phyloP scores from a whole-genome alignment of 1,140 invertebrate species.

The Drosophila persimilis region DNA sequence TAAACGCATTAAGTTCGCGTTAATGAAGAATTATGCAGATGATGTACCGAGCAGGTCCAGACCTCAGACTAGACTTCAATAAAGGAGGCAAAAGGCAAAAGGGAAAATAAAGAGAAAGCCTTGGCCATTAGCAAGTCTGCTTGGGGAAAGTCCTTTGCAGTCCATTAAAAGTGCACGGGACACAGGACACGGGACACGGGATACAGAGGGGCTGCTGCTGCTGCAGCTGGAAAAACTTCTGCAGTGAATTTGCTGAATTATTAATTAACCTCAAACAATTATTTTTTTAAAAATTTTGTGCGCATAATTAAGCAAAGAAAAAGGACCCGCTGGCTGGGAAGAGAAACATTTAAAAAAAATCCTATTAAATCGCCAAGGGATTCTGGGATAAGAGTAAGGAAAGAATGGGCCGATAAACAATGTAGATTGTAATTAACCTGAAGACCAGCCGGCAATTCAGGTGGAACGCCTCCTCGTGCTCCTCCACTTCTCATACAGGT shows the following conservation, averaged over 20 bases:
- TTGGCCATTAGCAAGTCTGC: slow-evolving; percentile 67
- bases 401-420: slow-evolving; percentile 62
- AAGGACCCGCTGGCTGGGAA: background rate
- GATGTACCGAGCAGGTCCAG: slow-evolving; percentile 17
- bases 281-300: slow-evolving; percentile 53
- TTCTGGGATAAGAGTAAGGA: background rate
- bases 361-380: slow-evolving; percentile 46
- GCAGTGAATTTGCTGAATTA: slow-evolving; percentile 73
- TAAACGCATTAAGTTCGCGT: slow-evolving; percentile 70
- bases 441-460: slow-evolving; percentile 24
- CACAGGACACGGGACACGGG: slow-evolving; percentile 9
- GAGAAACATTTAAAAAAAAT: slow-evolving; percentile 57
- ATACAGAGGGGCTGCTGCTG: background rate
- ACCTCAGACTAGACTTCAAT: slow-evolving; percentile 69
- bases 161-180: slow-evolving; percentile 72
- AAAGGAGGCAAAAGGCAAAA: slow-evolving; percentile 17
- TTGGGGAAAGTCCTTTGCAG: slow-evolving; percentile 34
- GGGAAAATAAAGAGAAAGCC: slow-evolving; percentile 54
- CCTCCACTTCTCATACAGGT: background rate
- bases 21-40: slow-evolving; percentile 77
- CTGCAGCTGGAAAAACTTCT: slow-evolving; percentile 52
- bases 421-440: slow-evolving; percentile 79
- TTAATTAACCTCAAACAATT: slow-evolving; percentile 79
- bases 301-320: slow-evolving; percentile 54
- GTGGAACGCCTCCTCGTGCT: background rate